Base-by-base conservation (phyloP, 2,888 invertebrate species). In the Parnassius apollo region DNA sequence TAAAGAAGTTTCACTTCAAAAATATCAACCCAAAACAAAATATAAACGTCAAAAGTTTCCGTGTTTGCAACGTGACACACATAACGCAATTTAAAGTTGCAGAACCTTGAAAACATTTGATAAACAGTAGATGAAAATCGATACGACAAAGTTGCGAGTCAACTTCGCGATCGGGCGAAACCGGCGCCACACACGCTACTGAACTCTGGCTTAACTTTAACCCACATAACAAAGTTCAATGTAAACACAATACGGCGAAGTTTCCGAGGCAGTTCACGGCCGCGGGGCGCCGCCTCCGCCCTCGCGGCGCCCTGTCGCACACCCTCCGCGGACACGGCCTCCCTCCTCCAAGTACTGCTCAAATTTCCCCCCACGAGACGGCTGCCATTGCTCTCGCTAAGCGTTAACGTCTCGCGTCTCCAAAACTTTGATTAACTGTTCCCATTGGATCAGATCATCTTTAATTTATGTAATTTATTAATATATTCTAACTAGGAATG, bases 201-300 rank as follows among this genome's bases (percentile, higher is more conserved):
- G 89, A 91, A 91, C 91, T 91, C 91, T 83, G 82, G 83, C 83
- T 91, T 91, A 88, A 91, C 91, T 91, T 91, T 91, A 91, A 91
- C 91, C 91, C 91, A 91, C 89, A 91, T 91, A 90, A 91, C 91
- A 89, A 91, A 91, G 91, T 91, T 91, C 85, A 89, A 89, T 91
- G 91, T 91, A 91, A 91, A 91, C 91, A 91, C 91, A 91, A 91
- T 91, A 90, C 88, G 87, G 82, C 18, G 85, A 89, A 89, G 88
- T 89, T 88, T 86, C 75, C 82, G 78, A 89, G 88, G 87, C 91
- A 87, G 91, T 91, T 90, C 91, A 91, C 85, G 91, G 91, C 87
- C 91, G 90, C 85, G 82, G 76, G 78, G 79, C 76, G 80, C 74
- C 71, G 71, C 66, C 70, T 69, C 65, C 69, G 67, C 69, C 65